Base-by-base conservation (phyloP, 2,888 invertebrate genomes). In the Philereme transversata region DNA sequence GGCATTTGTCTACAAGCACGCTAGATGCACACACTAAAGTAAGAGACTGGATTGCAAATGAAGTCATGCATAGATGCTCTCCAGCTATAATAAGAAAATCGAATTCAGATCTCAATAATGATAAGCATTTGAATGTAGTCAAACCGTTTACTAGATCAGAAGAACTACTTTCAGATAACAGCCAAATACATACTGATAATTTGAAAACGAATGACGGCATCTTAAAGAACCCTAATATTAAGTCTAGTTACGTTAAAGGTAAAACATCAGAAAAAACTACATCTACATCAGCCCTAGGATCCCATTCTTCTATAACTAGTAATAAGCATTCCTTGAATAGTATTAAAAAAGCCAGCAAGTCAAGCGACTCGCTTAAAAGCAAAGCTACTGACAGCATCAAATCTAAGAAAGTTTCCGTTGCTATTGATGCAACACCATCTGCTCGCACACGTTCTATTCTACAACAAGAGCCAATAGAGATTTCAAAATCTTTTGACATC, bases 11-110 rank as follows among this genome's bases (percentile, higher is more conserved):
- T 5, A 94, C 94, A 5, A 97, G 96, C 65, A 97, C 97, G 0
- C 94, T 97, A 67, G 97, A 97, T 81, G 96, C 97, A 0, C 96
- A 97, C 77, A 96, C 96, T 9, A 97, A 97, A 93, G 97, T 97
- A 0, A 93, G 95, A 65, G 96, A 97, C 72, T 97, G 97, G 97
- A 97, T 97, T 72, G 94, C 96, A 0, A 95, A 96, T 68, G 96
- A 96, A 82, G 95, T 96, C 41, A 95, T 95, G 75, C 94, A 95
- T 70, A 94, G 95, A 78, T 95, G 95, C 74, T 95, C 95, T 52
- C 96, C 96, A 0, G 93, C 93, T 64, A 94, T 95, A 78, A 78
- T 95, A 10, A 88, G 94, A 69, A 94, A 94, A 74, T 90, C 90
- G 3, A 88, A 87, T 68, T 82, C 82, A 4, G 89, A 90, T 65